phyloP scores from a whole-genome alignment of 2,113 vertebrate genomes.

The Solea solea region DNA sequence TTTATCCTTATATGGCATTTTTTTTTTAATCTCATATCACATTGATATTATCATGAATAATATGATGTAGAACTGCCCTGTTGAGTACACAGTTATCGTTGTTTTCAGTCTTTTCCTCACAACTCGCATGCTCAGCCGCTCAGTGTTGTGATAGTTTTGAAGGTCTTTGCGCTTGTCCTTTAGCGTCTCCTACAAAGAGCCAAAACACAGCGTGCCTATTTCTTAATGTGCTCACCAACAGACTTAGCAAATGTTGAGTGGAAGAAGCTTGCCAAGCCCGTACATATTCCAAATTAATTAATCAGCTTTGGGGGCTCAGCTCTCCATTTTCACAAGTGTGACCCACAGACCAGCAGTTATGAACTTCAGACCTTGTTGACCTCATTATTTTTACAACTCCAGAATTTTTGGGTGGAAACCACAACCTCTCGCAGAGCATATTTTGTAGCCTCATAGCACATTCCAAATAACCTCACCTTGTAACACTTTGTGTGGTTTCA shows the following conservation, averaged over 20 bases:
- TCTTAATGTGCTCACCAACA: constrained; percentile 71
- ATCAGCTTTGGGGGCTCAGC: constrained; percentile 61
- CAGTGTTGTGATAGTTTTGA: constrained; percentile 26
- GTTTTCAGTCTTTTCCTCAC: too few relatives aligned
- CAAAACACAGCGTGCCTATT: constrained; percentile 67
- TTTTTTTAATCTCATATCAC: too few relatives aligned
- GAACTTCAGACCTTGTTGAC: constrained; percentile 64
- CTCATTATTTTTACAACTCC: constrained; percentile 71
- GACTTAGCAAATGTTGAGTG: constrained; percentile 69
- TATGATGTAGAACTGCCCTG: too few relatives aligned
- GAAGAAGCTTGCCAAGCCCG: constrained; percentile 71
- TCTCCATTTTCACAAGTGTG: constrained; percentile 60
- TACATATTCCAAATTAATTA: constrained; percentile 66
- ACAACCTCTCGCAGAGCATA: constrained; percentile 14
- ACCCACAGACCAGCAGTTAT: constrained; percentile 64
- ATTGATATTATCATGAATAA: too few relatives aligned
- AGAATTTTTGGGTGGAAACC: constrained; percentile 48
- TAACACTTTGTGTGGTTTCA: constrained; percentile 43
- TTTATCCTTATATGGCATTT: too few relatives aligned
- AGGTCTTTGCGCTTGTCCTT: constrained; percentile 59
- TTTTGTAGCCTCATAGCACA: constrained; percentile 42
- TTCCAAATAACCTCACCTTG: constrained; percentile 46
- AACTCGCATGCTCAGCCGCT: background rate
- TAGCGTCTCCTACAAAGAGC: constrained; percentile 34
- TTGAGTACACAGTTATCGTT: too few relatives aligned